Evolutionary conservation across 2,888 invertebrate genomes (phyloP), one percentile per base, ranked within the genome.

Genomic region (Eupithecia vulgata): DNA sequence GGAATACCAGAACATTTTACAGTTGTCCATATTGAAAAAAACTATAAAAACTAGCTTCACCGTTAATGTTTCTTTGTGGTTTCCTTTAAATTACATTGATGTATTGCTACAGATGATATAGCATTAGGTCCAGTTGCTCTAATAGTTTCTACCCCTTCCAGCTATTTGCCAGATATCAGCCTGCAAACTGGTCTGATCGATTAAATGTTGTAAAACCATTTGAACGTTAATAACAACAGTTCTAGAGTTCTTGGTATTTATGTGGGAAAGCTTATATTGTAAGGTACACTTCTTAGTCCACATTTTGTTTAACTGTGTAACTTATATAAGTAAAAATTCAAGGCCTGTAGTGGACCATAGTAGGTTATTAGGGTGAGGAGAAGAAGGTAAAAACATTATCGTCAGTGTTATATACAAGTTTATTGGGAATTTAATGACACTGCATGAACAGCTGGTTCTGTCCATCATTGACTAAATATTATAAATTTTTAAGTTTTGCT

Each of bases 201-300:
- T 74, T 74, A 69, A 75, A 68, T 62, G 67, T 74, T 78, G 68
- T 73, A 76, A 72, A 76, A 74, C 67, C 66, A 76, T 72, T 67
- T 70, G 40, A 65, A 73, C 72, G 74, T 73, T 73, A 76, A 74
- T 73, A 67, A 78, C 70, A 70, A 72, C 68, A 69, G 71, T 73
- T 72, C 66, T 73, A 52, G 68, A 65, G 25, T 48, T 73, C 73
- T 62, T 71, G 37, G 68, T 57, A 30, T 48, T 48, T 70, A 67
- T 66, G 67, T 74, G 76, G 42, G 71, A 68, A 74, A 68, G 67
- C 67, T 52, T n/a, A 65, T 71, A 70, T 61, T 64, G 21, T 68
- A 45, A 69, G 40, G 10, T 21, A 15, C 13, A 42, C 72, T 21
- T 52, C 65, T 71, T 64, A 25, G 21, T 25, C 48, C 48, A n/a